These are phyloP conservation scores for Eulemur rufifrons DNA, from an alignment of 2,113 vertebrate species.

Conservation along the genomic window DNA sequence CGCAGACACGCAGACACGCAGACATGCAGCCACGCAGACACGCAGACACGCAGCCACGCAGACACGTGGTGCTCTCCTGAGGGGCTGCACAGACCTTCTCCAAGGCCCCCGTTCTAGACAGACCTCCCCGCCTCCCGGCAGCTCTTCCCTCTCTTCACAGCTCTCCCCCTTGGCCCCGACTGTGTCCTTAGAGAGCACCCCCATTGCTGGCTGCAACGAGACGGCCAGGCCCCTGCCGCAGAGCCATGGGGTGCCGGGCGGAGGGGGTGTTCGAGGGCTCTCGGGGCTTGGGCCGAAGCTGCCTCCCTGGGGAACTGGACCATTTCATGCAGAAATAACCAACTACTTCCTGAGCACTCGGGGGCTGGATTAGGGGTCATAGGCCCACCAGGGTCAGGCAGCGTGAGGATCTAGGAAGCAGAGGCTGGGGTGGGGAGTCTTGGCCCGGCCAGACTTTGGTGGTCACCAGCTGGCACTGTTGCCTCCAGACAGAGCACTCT, in stretches of 20 bases:
- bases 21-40: background rate
- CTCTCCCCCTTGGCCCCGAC: background rate
- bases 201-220: no score
- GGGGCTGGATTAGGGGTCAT: background rate
- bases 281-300: background rate
- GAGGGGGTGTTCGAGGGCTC: background rate
- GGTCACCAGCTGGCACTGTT: accelerated
- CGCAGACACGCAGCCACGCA: background rate
- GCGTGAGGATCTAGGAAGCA: background rate
- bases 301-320: no score
- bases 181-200: background rate
- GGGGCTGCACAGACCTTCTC: no score
- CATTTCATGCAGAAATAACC: accelerated
- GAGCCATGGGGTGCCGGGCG: background rate
- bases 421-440: background rate
- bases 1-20: no score
- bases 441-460: background rate
- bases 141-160: background rate
- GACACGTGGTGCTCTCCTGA: accelerated
- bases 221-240: background rate
- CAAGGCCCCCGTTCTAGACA: background rate
- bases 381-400: background rate
- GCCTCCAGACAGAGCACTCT: accelerated
- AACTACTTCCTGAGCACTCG: background rate
- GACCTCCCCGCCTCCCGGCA: accelerated